These are phyloP conservation scores for Cisticola juncidis DNA, from an alignment of 2,113 vertebrate genomes.

Conservation along the genomic window DNA sequence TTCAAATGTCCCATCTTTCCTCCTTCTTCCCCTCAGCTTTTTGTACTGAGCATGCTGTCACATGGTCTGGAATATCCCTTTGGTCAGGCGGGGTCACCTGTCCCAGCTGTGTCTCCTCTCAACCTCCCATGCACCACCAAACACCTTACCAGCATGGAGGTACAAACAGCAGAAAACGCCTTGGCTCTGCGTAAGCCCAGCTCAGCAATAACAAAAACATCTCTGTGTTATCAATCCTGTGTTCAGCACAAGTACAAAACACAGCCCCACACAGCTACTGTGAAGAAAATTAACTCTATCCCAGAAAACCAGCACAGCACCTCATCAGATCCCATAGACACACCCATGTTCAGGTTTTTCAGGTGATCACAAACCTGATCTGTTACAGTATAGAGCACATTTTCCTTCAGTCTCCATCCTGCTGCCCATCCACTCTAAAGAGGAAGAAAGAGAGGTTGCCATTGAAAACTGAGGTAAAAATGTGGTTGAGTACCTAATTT, in stretches of 20 bases:
- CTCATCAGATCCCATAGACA: neutral
- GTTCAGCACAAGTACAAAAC: neutral
- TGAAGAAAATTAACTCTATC: neutral
- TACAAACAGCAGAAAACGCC: neutral
- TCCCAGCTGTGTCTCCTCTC: neutral
- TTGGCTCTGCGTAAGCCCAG: neutral
- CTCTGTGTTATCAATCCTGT: neutral
- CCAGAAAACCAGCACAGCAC: neutral
- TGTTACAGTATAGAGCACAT: neutral
- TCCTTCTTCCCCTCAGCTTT: neutral
- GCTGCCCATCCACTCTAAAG: neutral
- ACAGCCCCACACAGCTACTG: neutral
- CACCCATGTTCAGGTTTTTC: neutral
- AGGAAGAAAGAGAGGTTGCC: neutral
- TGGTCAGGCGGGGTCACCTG: neutral
- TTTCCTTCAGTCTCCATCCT: neutral
- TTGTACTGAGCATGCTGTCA: neutral
- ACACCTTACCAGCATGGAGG: accelerated
- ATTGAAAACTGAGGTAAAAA: neutral
- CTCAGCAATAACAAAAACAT: neutral
- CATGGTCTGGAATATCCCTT: neutral
- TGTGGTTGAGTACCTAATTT: neutral
- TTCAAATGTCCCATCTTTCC: neutral
- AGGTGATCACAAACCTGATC: neutral
- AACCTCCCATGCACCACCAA: accelerated